Percentiles rank a stretch among this genome's conserved stretches.
Conservation (phyloP, 1,140 invertebrate species). For the Drosophila takahashii region DNA sequence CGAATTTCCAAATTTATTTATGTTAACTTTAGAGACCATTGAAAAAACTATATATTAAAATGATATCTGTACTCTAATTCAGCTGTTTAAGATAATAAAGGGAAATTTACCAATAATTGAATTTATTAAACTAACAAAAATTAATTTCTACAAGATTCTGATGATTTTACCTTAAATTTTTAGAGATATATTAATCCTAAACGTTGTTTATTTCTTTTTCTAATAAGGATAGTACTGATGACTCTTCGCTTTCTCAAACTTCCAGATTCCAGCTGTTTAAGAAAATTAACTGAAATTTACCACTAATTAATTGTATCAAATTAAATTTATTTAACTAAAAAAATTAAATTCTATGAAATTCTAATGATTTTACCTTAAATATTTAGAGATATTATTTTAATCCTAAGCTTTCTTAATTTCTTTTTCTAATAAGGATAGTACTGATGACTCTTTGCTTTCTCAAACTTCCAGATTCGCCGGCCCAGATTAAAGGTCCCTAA, state of each 20-base stretch:
- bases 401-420: neutral
- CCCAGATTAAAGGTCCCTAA: slow-evolving; percentile 86
- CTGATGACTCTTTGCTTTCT: slow-evolving; percentile 53
- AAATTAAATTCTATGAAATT: neutral
- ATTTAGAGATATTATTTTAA: neutral
- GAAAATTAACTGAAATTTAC: too few relatives aligned
- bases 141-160: neutral
- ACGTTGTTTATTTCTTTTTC: neutral
- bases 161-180: neutral
- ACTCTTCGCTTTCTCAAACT: slow-evolving; percentile 53
- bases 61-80: too few relatives aligned
- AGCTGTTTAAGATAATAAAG: too few relatives aligned
- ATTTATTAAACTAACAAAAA: neutral
- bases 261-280: slow-evolving; percentile 47
- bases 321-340: neutral
- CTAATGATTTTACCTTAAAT: neutral
- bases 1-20: too few relatives aligned
- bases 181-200: neutral
- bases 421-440: slow-evolving; percentile 46
- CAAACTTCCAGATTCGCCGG: slow-evolving; percentile 53
- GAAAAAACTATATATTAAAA: too few relatives aligned
- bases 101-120: too few relatives aligned
- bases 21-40: too few relatives aligned
- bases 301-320: too few relatives aligned
- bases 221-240: slow-evolving; percentile 57